phyloP scores from a whole-genome alignment of 2,113 vertebrate species.

The Ornithorhynchus anatinus region DNA sequence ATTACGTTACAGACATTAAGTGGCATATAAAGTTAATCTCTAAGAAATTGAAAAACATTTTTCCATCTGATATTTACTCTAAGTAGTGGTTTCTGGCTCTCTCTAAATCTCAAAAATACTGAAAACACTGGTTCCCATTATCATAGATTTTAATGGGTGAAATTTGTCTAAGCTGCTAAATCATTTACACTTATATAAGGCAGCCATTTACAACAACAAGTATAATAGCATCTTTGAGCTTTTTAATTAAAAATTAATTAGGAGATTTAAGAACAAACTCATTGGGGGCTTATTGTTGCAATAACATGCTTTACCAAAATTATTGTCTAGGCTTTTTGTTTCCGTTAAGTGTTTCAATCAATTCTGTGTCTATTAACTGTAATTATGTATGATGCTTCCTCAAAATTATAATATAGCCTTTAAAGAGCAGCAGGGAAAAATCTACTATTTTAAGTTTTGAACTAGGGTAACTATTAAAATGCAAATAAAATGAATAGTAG shows the following conservation, averaged over 20 bases:
- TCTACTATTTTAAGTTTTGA: conserved; percentile 69
- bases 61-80: background rate
- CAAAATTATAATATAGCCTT: conserved; percentile 74
- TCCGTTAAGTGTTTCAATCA: conserved; percentile 76
- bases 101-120: background rate
- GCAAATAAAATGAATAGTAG: conserved; percentile 65
- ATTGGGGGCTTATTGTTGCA: conserved; percentile 78
- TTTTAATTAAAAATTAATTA: conserved; percentile 87
- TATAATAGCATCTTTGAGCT: conserved; percentile 75
- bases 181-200: conserved; percentile 45
- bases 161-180: conserved; percentile 50
- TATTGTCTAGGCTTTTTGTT: conserved; percentile 73
- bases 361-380: conserved; percentile 77
- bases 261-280: conserved; percentile 78
- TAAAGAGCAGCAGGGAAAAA: conserved; percentile 75
- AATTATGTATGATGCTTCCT: conserved; percentile 76
- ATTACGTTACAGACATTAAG: background rate
- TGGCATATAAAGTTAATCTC: background rate
- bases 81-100: background rate
- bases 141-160: conserved; percentile 50
- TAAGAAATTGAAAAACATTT: background rate
- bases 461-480: conserved; percentile 71
- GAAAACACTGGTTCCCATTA: conserved; percentile 40
- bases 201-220: conserved; percentile 65
- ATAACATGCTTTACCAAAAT: conserved; percentile 78